phyloP scores from a whole-genome alignment of 2,797 vertebrate species.

The Karalla daura region DNA sequence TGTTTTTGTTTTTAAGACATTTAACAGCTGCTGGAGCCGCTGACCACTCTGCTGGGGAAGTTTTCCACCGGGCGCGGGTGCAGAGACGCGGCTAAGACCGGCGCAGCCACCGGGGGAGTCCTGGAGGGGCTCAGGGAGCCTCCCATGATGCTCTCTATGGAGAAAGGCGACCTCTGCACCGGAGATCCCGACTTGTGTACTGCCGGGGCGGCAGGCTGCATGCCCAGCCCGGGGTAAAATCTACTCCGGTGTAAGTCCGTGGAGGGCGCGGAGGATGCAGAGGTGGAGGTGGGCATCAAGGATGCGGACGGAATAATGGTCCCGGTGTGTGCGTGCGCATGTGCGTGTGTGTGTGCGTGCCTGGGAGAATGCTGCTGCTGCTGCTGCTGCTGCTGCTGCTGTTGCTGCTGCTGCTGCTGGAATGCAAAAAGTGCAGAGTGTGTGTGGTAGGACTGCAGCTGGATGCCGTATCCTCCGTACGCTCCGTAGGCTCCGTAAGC shows the following conservation, averaged over 20 bases:
- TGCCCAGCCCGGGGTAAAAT: constrained; percentile 87
- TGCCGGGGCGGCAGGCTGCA: constrained; percentile 74
- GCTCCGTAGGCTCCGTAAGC: constrained; percentile 91
- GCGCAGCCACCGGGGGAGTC: constrained; percentile 84
- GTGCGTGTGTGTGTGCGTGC: constrained; percentile 74
- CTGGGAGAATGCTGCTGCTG: constrained; percentile 78
- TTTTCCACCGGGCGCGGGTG: constrained; percentile 83
- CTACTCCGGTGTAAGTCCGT: constrained; percentile 88
- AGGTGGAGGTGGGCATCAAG: constrained; percentile 85
- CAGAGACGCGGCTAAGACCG: constrained; percentile 74
- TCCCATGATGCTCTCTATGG: constrained; percentile 96
- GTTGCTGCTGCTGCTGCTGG: constrained; percentile 83
- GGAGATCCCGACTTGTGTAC: constrained; percentile 77
- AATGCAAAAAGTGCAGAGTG: constrained; percentile 92
- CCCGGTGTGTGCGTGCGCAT: constrained; percentile 74
- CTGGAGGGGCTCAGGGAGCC: constrained; percentile 86
- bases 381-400: constrained; percentile 31
- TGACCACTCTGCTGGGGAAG: constrained; percentile 88
- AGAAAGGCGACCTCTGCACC: constrained; percentile 89
- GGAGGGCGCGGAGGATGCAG: no score
- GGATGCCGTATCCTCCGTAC: constrained; percentile 92
- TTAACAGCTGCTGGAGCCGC: constrained; percentile 88
- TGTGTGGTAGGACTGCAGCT: constrained; percentile 91
- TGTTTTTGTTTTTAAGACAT: constrained; percentile 61
- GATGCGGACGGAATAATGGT: constrained; percentile 86